These are phyloP conservation scores for Paraescarpia echinospica DNA, from an alignment of 1,140 invertebrate genomes.

Conservation along the genomic window DNA sequence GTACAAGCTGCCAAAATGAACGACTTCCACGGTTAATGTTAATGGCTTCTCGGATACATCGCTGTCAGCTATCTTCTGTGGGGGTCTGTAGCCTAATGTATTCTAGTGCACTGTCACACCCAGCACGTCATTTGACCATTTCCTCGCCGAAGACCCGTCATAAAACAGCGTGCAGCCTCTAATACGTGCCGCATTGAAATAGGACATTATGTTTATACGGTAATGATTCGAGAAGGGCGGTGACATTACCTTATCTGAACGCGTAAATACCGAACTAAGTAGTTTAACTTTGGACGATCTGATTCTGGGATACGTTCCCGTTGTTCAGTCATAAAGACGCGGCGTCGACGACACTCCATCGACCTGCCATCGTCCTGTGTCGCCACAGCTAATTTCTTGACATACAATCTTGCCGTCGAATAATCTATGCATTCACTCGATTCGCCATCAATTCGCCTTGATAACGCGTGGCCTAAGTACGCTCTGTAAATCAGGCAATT, in stretches of 20 bases:
- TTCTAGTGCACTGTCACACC: not conserved
- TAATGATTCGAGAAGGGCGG: not conserved
- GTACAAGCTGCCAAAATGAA: too few relatives aligned
- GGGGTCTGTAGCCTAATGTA: not conserved
- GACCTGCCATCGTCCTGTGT: not conserved
- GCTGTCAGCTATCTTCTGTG: not conserved
- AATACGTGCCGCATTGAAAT: not conserved
- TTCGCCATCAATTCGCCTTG: not conserved
- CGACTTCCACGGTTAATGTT: not conserved
- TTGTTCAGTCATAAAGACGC: not conserved
- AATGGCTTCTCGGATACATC: not conserved
- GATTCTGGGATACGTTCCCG: not conserved
- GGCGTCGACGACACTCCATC: not conserved
- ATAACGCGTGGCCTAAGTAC: not conserved
- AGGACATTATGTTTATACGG: constrained; percentile 1
- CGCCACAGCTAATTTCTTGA: not conserved
- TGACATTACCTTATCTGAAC: not conserved
- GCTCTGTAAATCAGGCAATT: not conserved
- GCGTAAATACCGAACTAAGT: constrained; percentile 5
- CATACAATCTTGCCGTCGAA: not conserved
- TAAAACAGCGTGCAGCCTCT: not conserved
- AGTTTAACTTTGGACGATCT: not conserved
- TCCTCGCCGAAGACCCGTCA: not conserved
- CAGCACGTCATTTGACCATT: not conserved
- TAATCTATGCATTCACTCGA: not conserved